Evolutionary conservation across 2,797 vertebrate species (phyloP), one percentile per base, ranked within the genome.

Genomic region (Chanos chanos): DNA sequence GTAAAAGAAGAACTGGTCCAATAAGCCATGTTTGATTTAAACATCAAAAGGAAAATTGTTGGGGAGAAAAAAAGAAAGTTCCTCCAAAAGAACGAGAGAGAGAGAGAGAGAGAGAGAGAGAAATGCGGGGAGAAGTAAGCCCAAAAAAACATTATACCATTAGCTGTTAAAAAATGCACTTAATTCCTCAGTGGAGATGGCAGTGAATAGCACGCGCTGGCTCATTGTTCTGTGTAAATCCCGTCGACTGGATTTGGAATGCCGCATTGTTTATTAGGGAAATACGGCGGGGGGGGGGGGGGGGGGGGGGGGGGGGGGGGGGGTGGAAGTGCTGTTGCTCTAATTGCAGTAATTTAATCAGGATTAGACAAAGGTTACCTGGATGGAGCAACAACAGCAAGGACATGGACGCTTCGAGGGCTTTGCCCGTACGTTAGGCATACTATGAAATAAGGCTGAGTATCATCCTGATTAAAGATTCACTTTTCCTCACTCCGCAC

Each of bases 311-410:
- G 77, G 83, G 81, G n/a, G n/a, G 76, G 79, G 66, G 83, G 81
- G 74, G 83, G 82, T 77, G 83, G 81, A 79, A 76, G 76, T 74
- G 74, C 78, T 83, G 79, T 78, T 77, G 81, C 83, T 88, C 82
- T 89, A 87, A 89, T 90, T 88, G 86, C 83, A 83, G 86, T 84
- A 82, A 87, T 89, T 89, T 87, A 87, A 87, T 87, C 86, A 74
- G 87, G 87, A 89, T 90, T 89, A 90, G 80, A 77, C n/a, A 77
- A 70, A 82, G 87, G 87, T 86, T 87, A 89, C 87, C 87, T 89
- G 88, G 78, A 82, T 83, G 78, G 79, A 74, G 79, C 80, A 41
- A 66, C 57, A 62, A n/a, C 48, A 67, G 78, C 82, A 83, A 84
- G 83, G 83, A 77, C 81, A 77, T 40, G 30, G 77, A 69, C 68